Evolutionary conservation across 2,797 vertebrate species (phyloP).

Genomic region (Sciurus vulgaris): DNA sequence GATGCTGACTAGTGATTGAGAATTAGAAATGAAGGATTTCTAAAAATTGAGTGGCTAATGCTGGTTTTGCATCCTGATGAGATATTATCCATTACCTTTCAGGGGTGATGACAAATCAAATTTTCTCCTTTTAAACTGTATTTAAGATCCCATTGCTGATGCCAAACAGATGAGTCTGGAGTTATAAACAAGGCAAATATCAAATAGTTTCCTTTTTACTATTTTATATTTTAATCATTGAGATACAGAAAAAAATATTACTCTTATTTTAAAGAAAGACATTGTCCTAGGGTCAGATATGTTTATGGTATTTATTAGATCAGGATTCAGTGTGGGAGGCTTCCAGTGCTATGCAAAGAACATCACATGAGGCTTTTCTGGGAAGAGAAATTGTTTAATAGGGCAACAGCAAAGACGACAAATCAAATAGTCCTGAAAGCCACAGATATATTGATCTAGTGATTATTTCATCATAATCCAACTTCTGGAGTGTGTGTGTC

Average conservation of each 20-base stretch:
- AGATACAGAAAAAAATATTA: neutral
- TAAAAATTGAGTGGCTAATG: neutral
- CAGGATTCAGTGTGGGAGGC: neutral
- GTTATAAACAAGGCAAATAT: neutral
- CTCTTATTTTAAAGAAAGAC: neutral
- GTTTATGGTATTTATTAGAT: neutral
- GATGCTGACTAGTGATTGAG: neutral
- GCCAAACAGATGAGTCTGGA: neutral
- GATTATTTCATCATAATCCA: neutral
- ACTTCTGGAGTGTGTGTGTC: neutral
- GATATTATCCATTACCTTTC: neutral
- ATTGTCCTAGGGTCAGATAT: neutral
- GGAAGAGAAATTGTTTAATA: neutral
- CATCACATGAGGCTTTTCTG: neutral
- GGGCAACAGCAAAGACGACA: neutral
- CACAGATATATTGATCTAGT: neutral
- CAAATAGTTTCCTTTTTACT: conserved; percentile 13
- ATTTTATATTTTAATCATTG: neutral
- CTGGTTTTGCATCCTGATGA: neutral
- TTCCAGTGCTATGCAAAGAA: neutral
- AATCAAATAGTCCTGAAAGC: neutral
- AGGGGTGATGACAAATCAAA: neutral
- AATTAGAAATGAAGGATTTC: conserved; percentile 7
- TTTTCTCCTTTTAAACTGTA: conserved; percentile 38
- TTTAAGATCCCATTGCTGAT: neutral